Conservation (phyloP, 2,797 vertebrate genomes). For the Pteropus rufus region DNA sequence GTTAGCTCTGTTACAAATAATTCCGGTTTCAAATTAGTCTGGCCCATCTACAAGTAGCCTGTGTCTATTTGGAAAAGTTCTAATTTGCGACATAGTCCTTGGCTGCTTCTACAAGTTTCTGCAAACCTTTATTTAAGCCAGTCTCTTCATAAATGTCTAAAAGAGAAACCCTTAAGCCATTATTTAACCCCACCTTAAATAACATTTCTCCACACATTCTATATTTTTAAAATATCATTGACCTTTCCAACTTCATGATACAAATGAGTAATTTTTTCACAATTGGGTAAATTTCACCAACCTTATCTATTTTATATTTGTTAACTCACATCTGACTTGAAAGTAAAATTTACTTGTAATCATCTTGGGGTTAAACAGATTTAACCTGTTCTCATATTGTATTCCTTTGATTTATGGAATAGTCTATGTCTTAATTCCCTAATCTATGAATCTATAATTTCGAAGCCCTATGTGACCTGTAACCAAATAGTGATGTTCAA, state of each 20-base stretch:
- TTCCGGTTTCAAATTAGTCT: not conserved
- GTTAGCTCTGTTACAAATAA: not conserved
- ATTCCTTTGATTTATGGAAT: not conserved
- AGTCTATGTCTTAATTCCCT: conserved; percentile 34
- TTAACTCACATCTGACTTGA: conserved; percentile 21
- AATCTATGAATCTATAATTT: not conserved
- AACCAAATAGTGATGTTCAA: not conserved
- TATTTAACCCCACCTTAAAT: not conserved
- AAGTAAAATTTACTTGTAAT: conserved; percentile 26
- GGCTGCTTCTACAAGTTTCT: not conserved
- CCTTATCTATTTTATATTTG: conserved; percentile 20
- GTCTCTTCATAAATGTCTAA: not conserved
- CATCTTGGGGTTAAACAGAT: not conserved
- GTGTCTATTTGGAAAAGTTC: not conserved
- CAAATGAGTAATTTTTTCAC: not conserved
- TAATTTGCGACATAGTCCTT: not conserved
- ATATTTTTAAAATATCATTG: not conserved
- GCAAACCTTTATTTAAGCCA: not conserved
- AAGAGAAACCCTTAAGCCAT: not conserved
- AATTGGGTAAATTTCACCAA: not conserved
- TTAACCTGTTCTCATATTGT: conserved; percentile 13
- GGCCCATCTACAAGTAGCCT: not conserved
- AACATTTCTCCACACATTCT: not conserved
- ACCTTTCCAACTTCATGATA: not conserved
- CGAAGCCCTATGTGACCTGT: conserved; percentile 26